phyloP scores from a whole-genome alignment of 2,888 invertebrate species.

The Lamellibrachia columna region DNA sequence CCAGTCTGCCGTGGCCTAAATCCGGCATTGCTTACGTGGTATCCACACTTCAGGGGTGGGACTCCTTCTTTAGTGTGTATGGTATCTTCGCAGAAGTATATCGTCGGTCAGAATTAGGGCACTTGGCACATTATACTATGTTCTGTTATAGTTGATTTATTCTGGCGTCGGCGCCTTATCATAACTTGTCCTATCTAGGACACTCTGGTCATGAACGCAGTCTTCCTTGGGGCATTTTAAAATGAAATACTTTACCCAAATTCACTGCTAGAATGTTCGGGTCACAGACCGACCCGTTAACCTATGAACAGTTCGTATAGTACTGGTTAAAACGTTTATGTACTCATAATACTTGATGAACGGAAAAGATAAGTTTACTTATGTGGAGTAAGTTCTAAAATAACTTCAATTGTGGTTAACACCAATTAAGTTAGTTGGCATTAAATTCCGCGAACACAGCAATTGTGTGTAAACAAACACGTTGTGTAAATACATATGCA shows the following conservation, averaged over 20 bases:
- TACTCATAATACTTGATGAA: slow-evolving; percentile 10
- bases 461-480: too few relatives aligned
- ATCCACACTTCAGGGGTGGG: neutral
- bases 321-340: neutral
- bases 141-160: too few relatives aligned
- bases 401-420: neutral
- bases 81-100: neutral
- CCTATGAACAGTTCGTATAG: neutral
- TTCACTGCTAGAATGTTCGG: neutral
- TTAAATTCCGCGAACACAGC: neutral
- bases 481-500: neutral
- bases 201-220: neutral
- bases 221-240: neutral
- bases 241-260: neutral
- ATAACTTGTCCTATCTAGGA: neutral
- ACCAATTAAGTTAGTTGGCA: slow-evolving; percentile 1
- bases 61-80: neutral
- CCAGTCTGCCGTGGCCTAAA: too few relatives aligned
- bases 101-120: neutral
- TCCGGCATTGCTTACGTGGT: neutral
- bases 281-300: neutral
- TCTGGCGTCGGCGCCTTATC: neutral
- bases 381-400: neutral
- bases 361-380: neutral
- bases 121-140: neutral